Conservation (phyloP, 2,797 vertebrate genomes). For the Galagoides demidoff region DNA sequence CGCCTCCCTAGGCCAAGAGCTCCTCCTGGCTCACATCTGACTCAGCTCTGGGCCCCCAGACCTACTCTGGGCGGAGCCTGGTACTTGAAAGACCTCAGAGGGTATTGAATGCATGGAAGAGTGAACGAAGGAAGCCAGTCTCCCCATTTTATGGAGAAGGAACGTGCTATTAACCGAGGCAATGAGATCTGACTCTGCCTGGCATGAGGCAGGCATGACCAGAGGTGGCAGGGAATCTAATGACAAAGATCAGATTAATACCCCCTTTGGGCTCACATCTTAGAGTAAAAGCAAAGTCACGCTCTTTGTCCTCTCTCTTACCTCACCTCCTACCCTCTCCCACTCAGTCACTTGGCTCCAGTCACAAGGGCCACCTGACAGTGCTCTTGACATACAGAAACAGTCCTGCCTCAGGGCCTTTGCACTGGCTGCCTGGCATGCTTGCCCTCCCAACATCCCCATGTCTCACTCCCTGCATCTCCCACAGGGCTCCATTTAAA, state of each 20-base stretch:
- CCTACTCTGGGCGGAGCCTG: neutral
- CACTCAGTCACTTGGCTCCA: neutral
- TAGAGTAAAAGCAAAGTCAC: neutral
- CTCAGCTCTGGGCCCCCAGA: neutral
- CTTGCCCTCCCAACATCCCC: neutral
- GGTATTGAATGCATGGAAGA: neutral
- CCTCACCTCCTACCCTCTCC: neutral
- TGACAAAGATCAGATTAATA: neutral
- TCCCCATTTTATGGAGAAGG: neutral
- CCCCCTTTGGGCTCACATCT: neutral
- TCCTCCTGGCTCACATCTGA: neutral
- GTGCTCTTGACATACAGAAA: fast-evolving
- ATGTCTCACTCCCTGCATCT: neutral
- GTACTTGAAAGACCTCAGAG: neutral
- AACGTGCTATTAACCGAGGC: neutral
- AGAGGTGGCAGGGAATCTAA: neutral
- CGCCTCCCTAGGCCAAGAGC: neutral
- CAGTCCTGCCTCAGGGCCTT: slow-evolving; percentile 45
- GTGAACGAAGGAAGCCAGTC: neutral
- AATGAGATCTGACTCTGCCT: neutral
- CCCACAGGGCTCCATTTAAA: neutral
- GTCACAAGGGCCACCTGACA: neutral
- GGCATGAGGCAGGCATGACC: neutral
- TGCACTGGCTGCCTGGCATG: neutral
- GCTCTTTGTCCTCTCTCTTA: neutral